Percentiles rank a stretch among this genome's conserved stretches.
phyloP scores from a whole-genome alignment of 1,140 invertebrate genomes.

The Geopemphigus sp. region DNA sequence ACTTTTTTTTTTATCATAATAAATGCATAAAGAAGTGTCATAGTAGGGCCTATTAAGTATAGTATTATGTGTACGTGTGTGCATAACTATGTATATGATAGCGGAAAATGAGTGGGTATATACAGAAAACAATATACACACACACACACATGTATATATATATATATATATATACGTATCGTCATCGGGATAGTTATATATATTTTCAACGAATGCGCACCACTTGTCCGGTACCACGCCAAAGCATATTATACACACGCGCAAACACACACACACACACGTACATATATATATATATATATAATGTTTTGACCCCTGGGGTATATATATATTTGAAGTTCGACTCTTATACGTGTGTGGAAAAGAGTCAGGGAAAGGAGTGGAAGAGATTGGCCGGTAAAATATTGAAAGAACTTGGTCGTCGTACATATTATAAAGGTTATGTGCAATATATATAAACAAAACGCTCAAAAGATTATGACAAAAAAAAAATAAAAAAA shows the following conservation, averaged over 20 bases:
- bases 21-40: conserved; percentile 21
- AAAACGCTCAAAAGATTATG: not conserved
- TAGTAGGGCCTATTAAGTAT: conserved; percentile 5
- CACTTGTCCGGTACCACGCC: not conserved
- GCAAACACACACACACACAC: not conserved
- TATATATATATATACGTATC: not conserved
- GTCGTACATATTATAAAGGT: too few species aligned
- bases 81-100: not conserved
- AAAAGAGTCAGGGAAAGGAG: not conserved
- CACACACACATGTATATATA: too few species aligned
- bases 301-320: conserved; percentile 16
- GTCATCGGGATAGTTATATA: too few species aligned
- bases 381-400: too few species aligned
- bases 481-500: not conserved
- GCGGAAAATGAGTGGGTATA: not conserved
- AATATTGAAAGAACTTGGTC: not conserved
- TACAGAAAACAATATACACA: too few species aligned
- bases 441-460: too few species aligned
- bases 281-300: not conserved
- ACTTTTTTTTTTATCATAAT: conserved; percentile 12
- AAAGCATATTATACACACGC: not conserved
- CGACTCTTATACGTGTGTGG: not conserved
- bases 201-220: not conserved
- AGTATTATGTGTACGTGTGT: not conserved
- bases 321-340: not conserved